Base-by-base conservation (phyloP, 2,888 invertebrate species). In the Pyrocoelia pectoralis region DNA sequence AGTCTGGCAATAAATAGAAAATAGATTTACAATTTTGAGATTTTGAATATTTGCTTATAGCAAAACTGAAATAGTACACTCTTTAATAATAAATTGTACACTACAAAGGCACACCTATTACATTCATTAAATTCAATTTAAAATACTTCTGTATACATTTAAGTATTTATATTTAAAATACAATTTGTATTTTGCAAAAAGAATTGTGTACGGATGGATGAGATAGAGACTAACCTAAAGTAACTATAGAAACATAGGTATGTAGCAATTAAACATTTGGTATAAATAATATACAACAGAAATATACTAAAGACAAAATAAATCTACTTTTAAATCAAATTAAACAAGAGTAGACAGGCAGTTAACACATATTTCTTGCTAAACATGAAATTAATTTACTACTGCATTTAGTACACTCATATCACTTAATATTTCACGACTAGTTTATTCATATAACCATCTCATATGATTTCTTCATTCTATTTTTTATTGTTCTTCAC, bases 51-150 rank as follows among this genome's bases (percentile, higher is more conserved):
- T 24, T 14, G 18, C 17, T 50, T 50, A 50, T 9, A 24, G 18
- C 28, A 50, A 50, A 33, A 50, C 50, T 50, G 9, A 52, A 15
- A 4, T 24, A 48, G 24, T 52, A 56, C 14, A 40, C 43, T 56
- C 24, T 49, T 43, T 48, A 29, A 62, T 58, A 17, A 62, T 54
- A 54, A 62, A 58, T 62, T 62, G 62, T 80, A 79, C 78, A 78
- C 79, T 79, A 76, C 74, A 79, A 80, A 80, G 79, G 79, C 79
- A 79, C 80, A 79, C 79, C 79, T 79, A 79, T 79, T 77, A 77
- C 76, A 76, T 75, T 74, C 63, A 33, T 33, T 33, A 71, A 71
- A 65, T 56, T 66, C 63, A 58, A 58, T 61, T 58, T 46, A 61
- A 65, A 66, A 56, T 67, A 64, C 33, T 56, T 61, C 4, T 65